A percentile compares a stretch with the other conserved stretches of the same genome.
Conservation (phyloP, 2,113 vertebrate genomes). For the Micronycteris hirsuta region DNA sequence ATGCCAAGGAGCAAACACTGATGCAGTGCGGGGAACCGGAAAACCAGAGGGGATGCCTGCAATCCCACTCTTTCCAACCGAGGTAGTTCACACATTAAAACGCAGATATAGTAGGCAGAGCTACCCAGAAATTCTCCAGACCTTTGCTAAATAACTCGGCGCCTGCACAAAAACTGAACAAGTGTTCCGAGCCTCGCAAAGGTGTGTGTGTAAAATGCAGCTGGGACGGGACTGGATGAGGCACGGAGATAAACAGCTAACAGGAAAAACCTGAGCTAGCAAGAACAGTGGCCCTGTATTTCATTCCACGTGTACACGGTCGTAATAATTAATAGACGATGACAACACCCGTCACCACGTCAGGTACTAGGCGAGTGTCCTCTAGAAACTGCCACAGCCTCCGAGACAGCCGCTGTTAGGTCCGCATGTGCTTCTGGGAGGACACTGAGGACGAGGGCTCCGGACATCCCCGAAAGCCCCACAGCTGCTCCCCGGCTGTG, state of each 20-base stretch:
- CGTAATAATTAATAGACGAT: not conserved
- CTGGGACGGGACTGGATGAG: not conserved
- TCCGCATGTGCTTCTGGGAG: not conserved
- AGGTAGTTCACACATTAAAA: not conserved
- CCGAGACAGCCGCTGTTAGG: rapidly evolving
- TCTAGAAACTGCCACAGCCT: not conserved
- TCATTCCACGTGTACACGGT: not conserved
- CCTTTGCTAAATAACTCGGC: not conserved
- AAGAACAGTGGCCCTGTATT: not conserved
- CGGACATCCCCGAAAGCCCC: not conserved
- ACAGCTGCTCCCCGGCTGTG: not conserved
- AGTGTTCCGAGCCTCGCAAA: not conserved
- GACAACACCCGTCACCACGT: not conserved
- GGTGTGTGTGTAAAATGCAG: not conserved
- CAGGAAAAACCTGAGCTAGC: not conserved
- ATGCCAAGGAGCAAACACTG: not conserved
- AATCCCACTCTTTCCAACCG: not conserved
- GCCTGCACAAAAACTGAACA: not conserved
- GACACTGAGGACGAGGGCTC: not conserved
- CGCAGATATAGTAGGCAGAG: not conserved
- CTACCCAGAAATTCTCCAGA: not conserved
- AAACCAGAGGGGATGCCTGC: not conserved
- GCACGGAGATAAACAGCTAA: not conserved
- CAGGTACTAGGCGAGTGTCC: not conserved
- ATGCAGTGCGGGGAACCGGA: not conserved